Evolutionary conservation across 2,113 vertebrate species (phyloP).

Genomic region (Desmodus rotundus): DNA sequence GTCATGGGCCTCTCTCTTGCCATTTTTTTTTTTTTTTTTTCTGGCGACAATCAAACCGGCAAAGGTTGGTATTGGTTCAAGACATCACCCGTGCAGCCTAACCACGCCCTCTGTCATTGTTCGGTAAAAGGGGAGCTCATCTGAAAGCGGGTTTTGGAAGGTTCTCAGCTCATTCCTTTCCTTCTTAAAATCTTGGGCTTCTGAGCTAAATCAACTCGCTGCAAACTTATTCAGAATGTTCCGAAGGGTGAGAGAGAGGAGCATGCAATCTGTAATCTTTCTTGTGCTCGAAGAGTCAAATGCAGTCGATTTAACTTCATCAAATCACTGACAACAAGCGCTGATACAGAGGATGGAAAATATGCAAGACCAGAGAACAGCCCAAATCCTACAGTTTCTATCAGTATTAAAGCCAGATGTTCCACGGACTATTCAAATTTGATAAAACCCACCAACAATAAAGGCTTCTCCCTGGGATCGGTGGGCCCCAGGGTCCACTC

Average conservation of each 20-base stretch:
- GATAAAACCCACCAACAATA: slow-evolving; percentile 84
- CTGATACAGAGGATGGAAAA: slow-evolving; percentile 83
- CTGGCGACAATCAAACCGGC: slow-evolving; percentile 16
- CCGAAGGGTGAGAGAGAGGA: background rate
- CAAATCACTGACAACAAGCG: slow-evolving; percentile 84
- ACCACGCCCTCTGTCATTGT: background rate
- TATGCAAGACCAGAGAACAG: slow-evolving; percentile 82
- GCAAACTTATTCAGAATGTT: background rate
- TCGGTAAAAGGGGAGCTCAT: background rate
- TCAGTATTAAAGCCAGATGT: slow-evolving; percentile 88
- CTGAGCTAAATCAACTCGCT: background rate
- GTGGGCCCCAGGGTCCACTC: slow-evolving; percentile 77
- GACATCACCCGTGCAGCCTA: background rate
- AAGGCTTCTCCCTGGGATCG: slow-evolving; percentile 79
- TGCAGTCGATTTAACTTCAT: slow-evolving; percentile 85
- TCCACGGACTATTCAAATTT: slow-evolving; percentile 85
- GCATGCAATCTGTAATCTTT: slow-evolving; percentile 41
- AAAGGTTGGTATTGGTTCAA: background rate
- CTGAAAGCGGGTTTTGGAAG: background rate
- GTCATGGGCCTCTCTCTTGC: background rate
- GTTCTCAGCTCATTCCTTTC: background rate
- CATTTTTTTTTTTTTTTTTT: background rate
- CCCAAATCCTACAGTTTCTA: slow-evolving; percentile 79
- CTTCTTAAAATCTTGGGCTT: background rate
- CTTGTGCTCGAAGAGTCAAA: slow-evolving; percentile 80